Evolutionary conservation across 2,888 invertebrate genomes (phyloP), one percentile per base, ranked within the genome.

Genomic region (Archaeoteleia sp.): DNA sequence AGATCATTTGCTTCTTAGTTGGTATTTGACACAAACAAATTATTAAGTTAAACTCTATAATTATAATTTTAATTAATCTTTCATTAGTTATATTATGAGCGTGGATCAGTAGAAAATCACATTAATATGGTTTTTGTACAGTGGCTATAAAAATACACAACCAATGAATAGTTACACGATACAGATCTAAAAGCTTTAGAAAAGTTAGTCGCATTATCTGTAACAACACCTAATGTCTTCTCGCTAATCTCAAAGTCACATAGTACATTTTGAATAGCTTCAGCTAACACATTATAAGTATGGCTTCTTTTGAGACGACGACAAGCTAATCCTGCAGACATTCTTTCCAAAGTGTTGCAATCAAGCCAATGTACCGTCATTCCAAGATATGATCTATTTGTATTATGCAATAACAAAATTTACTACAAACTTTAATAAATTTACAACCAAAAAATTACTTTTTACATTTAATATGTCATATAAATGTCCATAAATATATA

Each of bases 161-260:
- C n/a, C n/a, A 5, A 23, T 23, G 4, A 23, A 23, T 5, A 23
- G 7, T 23, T 23, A 23, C 7, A 23, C 7, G 7, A 5, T 23
- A 23, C 3, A 23, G 4, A 43, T 30, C 30, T 5, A 15, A 43
- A 43, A 1, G 43, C 43, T 43, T 43, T 43, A 14, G n/a, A 12
- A 43, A 43, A 43, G 9, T 43, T 43, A n/a, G 14, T 8, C 14
- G 43, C 43, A 43, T 43, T n/a, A n/a, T n/a, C n/a, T n/a, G n/a
- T n/a, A n/a, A n/a, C n/a, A n/a, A n/a, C n/a, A n/a, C n/a, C n/a
- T 43, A 30, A 29, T 2, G 39, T 51, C 39, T 51, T 51, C n/a
- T 51, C 15, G 7, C 39, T 14, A 29, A 51, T 51, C 13, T 37
- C 7, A 29, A 39, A 51, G 25, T 51, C 39, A 8, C 6, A 8